Base-by-base conservation (phyloP, 2,888 invertebrate species). In the Incurvaria masculella region DNA sequence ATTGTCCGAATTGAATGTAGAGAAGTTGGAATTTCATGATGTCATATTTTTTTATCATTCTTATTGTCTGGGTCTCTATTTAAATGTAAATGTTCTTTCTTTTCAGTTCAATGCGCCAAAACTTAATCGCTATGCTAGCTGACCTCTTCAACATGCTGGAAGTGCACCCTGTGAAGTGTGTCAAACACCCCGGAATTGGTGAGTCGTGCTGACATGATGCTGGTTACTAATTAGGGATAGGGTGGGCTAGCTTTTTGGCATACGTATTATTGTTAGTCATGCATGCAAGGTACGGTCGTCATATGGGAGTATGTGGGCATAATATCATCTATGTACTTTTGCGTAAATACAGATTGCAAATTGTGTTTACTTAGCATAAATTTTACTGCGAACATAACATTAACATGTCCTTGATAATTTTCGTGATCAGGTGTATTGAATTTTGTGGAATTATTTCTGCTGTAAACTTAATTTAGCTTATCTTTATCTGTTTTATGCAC, bases 121-220 rank as follows among this genome's bases (percentile, higher is more conserved):
- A 96, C 75, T 79, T 97, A 66, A 83, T 94, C 60, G 92, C 92
- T 49, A 89, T 97, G 79, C 81, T 97, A 58, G 94, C 96, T 50
- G 97, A 97, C 72, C 83, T 97, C 61, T 97, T 96, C 75, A 94
- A 93, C 72, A 83, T 92, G 61, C 82, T 96, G 66, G 97, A 97
- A 81, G 91, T 97, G 54, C 91, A 94, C 71, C 94, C 94, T 18
- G 91, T 89, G 39, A 89, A 90, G 67, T 91, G 91, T 63, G 93
- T 94, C 53, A 87, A 89, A 62, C 86, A 89, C 68, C 91, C 91
- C 4, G 90, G 88, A 55, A 86, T 85, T 69, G 73, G 75, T 74
- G 60, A 74, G 78, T 75, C 56, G 52, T 20, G 27, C 8, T 3
- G 33, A 23, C 10, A 23, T 23, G 10, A 23, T n/a, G 16, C 5